Evolutionary conservation across 2,888 invertebrate genomes (phyloP), one percentile per base, ranked within the genome.

Genomic region (Apotomis betuletana): DNA sequence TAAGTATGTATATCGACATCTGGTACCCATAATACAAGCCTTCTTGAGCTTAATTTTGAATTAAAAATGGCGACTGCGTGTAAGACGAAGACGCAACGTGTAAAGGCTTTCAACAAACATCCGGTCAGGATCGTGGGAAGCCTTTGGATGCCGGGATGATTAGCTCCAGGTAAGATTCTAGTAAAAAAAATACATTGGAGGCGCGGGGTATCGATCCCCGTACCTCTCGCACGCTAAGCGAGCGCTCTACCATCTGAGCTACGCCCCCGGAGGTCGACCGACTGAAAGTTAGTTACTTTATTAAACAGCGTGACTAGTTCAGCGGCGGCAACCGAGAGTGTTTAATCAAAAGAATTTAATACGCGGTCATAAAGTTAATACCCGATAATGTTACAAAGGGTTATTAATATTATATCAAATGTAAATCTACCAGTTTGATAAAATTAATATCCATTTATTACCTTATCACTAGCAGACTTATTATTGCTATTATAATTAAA

Each of bases 151-250:
- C 27, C 27, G 27, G 27, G 27, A 27, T 27, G 27, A 27, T 27
- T 27, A 27, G 1, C 27, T 27, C 27, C 27, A 27, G 27, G 27
- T 27, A 27, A 27, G 27, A 41, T 6, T 49, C 9, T 10, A 9
- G 5, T 9, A 3, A 0, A 52, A 52, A 41, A 63, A 52, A 52
- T 27, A 12, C 3, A 41, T 83, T 93, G 92, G 91, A 93, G 91
- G 92, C 90, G 92, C 92, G 91, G 91, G 91, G 92, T 91, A 92
- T 93, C 91, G 92, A 93, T 93, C 92, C 92, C 93, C 91, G 92
- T 92, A 93, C 92, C 92, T 93, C 92, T 93, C 92, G 82, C 90
- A 90, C 90, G 90, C 90, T 90, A 90, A 90, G 90, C 91, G 89
- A 91, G 90, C 91, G 90, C 89, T 89, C 87, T 89, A 88, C 88